phyloP scores from a whole-genome alignment of 1,140 invertebrate species.

The Thaumetopoea pityocampa region DNA sequence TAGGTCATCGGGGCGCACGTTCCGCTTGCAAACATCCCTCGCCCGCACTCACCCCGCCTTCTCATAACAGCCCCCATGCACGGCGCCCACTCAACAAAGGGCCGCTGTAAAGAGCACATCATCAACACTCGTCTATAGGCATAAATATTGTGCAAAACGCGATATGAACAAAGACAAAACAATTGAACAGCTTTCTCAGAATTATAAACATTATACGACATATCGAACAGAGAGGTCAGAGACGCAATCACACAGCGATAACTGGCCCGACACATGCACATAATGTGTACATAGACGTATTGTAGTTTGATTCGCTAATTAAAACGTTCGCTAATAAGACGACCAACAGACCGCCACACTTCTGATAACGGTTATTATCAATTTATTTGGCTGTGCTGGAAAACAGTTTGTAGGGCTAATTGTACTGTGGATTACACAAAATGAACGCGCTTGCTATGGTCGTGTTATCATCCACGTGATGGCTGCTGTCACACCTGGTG shows the following conservation, averaged over 20 bases:
- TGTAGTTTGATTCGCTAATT: conserved; percentile 39
- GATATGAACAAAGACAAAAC: conserved; percentile 29
- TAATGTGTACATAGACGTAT: conserved; percentile 24
- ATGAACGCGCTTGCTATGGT: too few relatives aligned
- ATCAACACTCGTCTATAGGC: conserved; percentile 5
- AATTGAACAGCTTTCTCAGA: conserved; percentile 37
- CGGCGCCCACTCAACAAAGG: conserved; percentile 17
- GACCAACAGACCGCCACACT: conserved; percentile 25
- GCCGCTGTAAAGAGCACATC: conserved; percentile 21
- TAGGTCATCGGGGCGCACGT: conserved; percentile 41
- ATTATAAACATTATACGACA: conserved; percentile 33
- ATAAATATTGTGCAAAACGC: conserved; percentile 9
- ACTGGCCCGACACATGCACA: conserved; percentile 30
- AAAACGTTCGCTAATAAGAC: conserved; percentile 26
- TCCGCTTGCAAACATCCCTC: conserved; percentile 34
- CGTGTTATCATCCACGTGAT: too few relatives aligned
- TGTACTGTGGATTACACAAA: too few relatives aligned
- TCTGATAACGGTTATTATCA: conserved; percentile 20
- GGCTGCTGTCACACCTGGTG: too few relatives aligned
- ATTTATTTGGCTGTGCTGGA: conserved; percentile 11
- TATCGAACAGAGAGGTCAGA: conserved; percentile 50
- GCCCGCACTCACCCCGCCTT: conserved; percentile 30
- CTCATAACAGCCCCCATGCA: conserved; percentile 24
- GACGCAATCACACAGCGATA: conserved; percentile 45
- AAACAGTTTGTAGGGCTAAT: too few relatives aligned